A percentile compares a stretch with the other conserved stretches of the same genome.
Evolutionary conservation across 1,140 invertebrate species (phyloP).

Genomic region (Cecropterus lyciades): DNA sequence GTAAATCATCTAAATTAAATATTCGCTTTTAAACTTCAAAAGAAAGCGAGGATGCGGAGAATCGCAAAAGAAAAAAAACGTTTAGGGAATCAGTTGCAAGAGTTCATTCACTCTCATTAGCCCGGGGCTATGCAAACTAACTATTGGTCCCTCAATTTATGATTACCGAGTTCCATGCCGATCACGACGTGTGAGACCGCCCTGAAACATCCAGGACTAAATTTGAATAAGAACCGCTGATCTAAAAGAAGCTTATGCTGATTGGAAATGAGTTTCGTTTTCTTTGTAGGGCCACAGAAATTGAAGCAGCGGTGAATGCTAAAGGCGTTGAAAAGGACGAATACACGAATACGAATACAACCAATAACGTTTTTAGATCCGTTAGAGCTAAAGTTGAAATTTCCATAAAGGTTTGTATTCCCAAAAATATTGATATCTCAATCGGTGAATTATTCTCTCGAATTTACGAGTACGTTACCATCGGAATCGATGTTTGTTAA

Average conservation of each 20-base stretch:
- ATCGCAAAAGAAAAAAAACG: constrained; percentile 39
- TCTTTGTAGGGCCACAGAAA: constrained; percentile 18
- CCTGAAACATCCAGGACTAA: constrained; percentile 46
- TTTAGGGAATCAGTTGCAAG: constrained; percentile 37
- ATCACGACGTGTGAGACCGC: constrained; percentile 72
- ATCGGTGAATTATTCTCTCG: constrained; percentile 60
- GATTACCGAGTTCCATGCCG: constrained; percentile 56
- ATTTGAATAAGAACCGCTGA: constrained; percentile 29
- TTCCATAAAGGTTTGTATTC: constrained; percentile 20
- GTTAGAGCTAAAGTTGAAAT: constrained; percentile 44
- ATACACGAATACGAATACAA: constrained; percentile 44
- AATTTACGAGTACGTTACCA: constrained; percentile 65
- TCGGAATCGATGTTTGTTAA: constrained; percentile 59
- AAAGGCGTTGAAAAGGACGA: constrained; percentile 46
- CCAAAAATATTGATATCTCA: constrained; percentile 69
- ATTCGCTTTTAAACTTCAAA: constrained; percentile 45
- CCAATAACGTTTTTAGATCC: constrained; percentile 36
- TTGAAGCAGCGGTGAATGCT: constrained; percentile 43
- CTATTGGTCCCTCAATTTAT: constrained; percentile 69
- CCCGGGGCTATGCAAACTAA: constrained; percentile 61
- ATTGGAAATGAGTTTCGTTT: constrained; percentile 36
- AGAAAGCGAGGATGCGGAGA: constrained; percentile 44
- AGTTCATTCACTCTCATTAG: constrained; percentile 61
- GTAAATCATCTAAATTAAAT: constrained; percentile 48
- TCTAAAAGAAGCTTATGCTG: constrained; percentile 1